A percentile compares a stretch with the other conserved stretches of the same genome.
phyloP scores from a whole-genome alignment of 2,797 vertebrate species.

The Pempheris klunzingeri region DNA sequence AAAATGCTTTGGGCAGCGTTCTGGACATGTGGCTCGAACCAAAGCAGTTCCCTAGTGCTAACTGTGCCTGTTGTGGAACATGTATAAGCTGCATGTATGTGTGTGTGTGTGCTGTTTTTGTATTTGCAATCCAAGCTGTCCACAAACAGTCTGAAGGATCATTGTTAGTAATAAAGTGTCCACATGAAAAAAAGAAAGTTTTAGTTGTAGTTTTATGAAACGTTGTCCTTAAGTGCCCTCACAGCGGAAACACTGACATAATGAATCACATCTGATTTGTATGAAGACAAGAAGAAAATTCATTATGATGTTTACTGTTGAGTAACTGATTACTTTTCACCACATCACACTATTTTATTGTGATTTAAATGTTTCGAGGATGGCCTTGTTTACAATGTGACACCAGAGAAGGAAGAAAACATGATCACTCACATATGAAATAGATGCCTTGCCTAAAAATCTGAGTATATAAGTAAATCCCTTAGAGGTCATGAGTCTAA shows the following conservation, averaged over 20 bases:
- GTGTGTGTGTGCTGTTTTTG: constrained; percentile 38
- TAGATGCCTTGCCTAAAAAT: no score
- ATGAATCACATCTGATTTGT: background rate
- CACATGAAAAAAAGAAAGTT: constrained; percentile 2
- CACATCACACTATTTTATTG: no score
- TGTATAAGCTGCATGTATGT: constrained; percentile 33
- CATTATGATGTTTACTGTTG: background rate
- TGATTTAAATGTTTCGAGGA: no score
- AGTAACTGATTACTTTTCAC: no score
- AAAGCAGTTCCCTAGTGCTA: constrained; percentile 56
- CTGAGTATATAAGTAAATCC: no score
- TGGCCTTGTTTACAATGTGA: no score
- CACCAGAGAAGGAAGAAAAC: no score
- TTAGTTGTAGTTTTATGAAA: background rate
- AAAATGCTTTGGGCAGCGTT: constrained; percentile 33
- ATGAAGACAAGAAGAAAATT: no score
- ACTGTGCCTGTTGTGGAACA: constrained; percentile 50
- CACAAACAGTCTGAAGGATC: constrained; percentile 15
- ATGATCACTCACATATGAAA: no score
- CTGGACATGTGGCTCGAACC: constrained; percentile 34
- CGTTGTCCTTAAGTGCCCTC: background rate
- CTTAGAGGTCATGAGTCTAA: background rate
- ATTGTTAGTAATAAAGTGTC: constrained; percentile 61
- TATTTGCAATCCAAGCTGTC: constrained; percentile 33
- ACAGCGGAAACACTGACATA: background rate